Evolutionary conservation across 2,113 vertebrate genomes (phyloP).

Genomic region (Phylloscopus trochiloides): DNA sequence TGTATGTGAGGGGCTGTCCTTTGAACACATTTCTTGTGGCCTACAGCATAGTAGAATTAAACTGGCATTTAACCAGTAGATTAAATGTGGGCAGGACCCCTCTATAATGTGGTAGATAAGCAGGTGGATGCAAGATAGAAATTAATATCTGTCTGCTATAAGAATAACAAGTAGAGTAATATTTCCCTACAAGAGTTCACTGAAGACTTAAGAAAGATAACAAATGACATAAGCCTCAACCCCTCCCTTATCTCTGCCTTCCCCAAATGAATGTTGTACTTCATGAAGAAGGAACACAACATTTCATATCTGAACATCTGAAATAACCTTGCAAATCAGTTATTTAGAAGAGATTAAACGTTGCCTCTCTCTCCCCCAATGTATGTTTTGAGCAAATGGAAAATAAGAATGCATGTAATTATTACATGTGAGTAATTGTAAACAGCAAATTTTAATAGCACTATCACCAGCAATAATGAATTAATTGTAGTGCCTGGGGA

Average conservation of each 20-base stretch:
- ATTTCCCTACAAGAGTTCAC: slow-evolving; percentile 22
- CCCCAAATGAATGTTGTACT: neutral
- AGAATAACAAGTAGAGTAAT: slow-evolving; percentile 14
- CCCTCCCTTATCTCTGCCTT: neutral
- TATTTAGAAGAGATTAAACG: neutral
- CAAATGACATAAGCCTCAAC: neutral
- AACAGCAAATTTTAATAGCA: neutral
- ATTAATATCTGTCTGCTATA: slow-evolving; percentile 34
- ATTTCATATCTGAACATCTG: neutral
- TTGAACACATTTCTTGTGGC: slow-evolving; percentile 52
- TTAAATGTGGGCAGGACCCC: slow-evolving; percentile 50
- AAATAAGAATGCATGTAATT: neutral
- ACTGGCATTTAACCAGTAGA: slow-evolving; percentile 50
- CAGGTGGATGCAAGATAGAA: slow-evolving; percentile 57
- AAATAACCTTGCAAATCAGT: neutral
- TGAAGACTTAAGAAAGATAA: slow-evolving; percentile 20
- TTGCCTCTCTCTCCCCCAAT: neutral
- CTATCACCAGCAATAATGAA: neutral
- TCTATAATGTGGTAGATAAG: slow-evolving; percentile 55
- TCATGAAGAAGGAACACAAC: neutral
- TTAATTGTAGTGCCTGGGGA: neutral
- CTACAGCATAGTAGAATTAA: slow-evolving; percentile 61
- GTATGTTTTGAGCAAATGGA: neutral
- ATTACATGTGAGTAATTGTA: neutral
- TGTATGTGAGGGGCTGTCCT: slow-evolving; percentile 37